phyloP scores from a whole-genome alignment of 2,888 invertebrate genomes.

The Notocelia uddmanniana region DNA sequence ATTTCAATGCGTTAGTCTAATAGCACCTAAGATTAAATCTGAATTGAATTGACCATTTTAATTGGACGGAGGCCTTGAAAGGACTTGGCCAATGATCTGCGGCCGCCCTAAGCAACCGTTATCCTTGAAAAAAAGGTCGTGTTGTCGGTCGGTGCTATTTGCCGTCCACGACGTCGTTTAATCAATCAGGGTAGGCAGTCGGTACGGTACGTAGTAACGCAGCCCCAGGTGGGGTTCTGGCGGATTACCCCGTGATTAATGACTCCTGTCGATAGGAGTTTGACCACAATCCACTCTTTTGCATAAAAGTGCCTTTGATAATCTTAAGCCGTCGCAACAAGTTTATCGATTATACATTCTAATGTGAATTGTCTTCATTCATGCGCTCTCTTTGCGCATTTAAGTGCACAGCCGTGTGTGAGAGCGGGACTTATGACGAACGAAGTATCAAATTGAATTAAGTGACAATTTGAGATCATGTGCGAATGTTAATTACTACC shows the following conservation, averaged over 20 bases:
- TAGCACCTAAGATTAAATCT: background rate
- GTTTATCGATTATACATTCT: slow-evolving; percentile 29
- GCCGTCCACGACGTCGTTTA: background rate
- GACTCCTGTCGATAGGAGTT: slow-evolving; percentile 38
- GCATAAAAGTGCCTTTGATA: slow-evolving; percentile 33
- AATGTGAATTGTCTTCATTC: background rate
- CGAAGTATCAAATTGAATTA: no score
- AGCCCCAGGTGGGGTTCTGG: slow-evolving; percentile 28
- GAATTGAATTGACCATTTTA: background rate
- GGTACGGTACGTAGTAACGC: background rate
- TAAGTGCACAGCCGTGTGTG: background rate
- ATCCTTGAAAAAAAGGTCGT: background rate
- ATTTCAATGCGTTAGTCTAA: background rate
- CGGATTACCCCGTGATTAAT: slow-evolving; percentile 38
- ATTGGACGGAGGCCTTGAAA: no score
- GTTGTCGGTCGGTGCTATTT: background rate
- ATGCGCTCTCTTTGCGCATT: background rate
- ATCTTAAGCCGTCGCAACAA: slow-evolving; percentile 32
- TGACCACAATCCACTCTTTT: slow-evolving; percentile 39
- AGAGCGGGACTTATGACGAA: no score
- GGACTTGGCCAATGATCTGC: no score
- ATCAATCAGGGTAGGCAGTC: no score
- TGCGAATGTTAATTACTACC: no score
- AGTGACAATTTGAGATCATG: no score
- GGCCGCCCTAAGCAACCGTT: no score